Evolutionary conservation across 2,888 invertebrate species (phyloP), one percentile per base, ranked within the genome.

Genomic region (Leucania comma): DNA sequence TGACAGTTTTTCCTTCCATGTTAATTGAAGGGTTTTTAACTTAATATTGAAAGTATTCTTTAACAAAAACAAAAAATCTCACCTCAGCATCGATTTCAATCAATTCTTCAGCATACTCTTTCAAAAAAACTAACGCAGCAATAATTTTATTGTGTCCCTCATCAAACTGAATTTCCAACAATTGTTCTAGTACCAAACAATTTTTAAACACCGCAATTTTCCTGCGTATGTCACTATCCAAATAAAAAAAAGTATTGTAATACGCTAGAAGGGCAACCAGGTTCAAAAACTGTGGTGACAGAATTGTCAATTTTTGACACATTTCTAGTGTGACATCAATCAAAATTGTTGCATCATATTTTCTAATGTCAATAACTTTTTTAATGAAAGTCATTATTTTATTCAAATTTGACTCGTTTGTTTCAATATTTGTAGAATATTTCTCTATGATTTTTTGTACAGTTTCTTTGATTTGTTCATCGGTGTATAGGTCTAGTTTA

Each of bases 401-500:
- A 53, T 79, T 83, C 3, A 78, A 66, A 51, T 79, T 80, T 1
- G 60, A 42, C 24, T 80, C 78, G 0, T 57, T 56, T 1, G 24
- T 32, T 1, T 48, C 2, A 20, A 1, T 38, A 59, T 60, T 59
- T 24, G 35, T 22, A 3, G 68, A 29, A 3, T 61, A 73, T 10
- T 54, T 72, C 0, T 57, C 32, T 0, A 82, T 6, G 2, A 86
- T 54, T 20, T 61, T 75, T n/a, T 58, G 10, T 5, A 81, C 3
- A 0, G 26, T 58, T 1, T 58, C 51, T 12, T 81, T 67, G 0
- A 90, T 22, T 8, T 58, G 59, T 0, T 67, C 51, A 0, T 78
- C 63, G 0, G 85, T 78, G 32, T 90, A 93, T 0, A 93, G 42
- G 6, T 88, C 89, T 3, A 90, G 86, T 82, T 91, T 93, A 5